These are phyloP conservation scores for Dreissena rostriformis DNA, from an alignment of 1,140 invertebrate species.

Conservation along the genomic window DNA sequence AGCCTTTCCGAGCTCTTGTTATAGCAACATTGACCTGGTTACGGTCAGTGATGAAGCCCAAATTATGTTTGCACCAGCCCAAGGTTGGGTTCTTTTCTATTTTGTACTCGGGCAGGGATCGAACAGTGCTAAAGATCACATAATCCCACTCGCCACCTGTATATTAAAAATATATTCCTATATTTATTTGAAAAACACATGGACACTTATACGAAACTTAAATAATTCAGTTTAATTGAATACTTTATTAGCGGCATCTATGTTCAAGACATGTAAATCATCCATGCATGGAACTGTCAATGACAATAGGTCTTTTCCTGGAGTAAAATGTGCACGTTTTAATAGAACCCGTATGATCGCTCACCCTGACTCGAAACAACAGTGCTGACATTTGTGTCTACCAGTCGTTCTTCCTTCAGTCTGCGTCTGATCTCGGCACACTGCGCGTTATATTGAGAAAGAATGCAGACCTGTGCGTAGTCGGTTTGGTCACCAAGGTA, in stretches of 20 bases:
- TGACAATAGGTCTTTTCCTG: neutral
- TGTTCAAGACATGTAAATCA: neutral
- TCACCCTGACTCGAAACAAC: slow-evolving; percentile 53
- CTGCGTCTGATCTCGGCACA: slow-evolving; percentile 24
- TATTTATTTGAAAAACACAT: neutral
- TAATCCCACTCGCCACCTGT: slow-evolving; percentile 75
- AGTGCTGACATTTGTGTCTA: slow-evolving; percentile 34
- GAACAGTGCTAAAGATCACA: slow-evolving; percentile 71
- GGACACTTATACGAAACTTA: neutral
- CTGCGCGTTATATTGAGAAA: slow-evolving; percentile 52
- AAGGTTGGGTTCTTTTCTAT: slow-evolving; percentile 70
- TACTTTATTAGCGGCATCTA: neutral
- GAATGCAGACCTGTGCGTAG: slow-evolving; percentile 1
- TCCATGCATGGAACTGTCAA: neutral
- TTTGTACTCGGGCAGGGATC: slow-evolving; percentile 69
- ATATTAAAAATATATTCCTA: slow-evolving; percentile 12
- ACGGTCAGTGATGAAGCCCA: slow-evolving; percentile 75
- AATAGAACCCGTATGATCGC: neutral
- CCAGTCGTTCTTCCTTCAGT: slow-evolving; percentile 28
- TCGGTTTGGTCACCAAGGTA: slow-evolving; percentile 13
- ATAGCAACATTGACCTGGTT: slow-evolving; percentile 78
- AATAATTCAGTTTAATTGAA: neutral
- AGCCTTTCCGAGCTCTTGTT: slow-evolving; percentile 73
- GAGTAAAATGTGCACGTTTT: neutral
- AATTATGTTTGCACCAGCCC: slow-evolving; percentile 72